Base-by-base conservation (phyloP, 2,888 invertebrate genomes). In the Sesia bembeciformis region DNA sequence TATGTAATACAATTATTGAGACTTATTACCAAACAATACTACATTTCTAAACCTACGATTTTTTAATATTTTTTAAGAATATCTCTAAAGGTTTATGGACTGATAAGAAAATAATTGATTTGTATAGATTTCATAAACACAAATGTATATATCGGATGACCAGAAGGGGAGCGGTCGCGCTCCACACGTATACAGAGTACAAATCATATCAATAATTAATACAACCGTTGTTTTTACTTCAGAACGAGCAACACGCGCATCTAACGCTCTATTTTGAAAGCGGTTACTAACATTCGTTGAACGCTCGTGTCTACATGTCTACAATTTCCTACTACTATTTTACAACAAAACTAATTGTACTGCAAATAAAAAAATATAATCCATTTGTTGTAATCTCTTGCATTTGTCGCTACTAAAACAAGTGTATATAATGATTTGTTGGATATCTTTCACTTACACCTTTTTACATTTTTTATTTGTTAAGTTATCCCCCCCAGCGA, bases 361-460 rank as follows among this genome's bases (percentile, higher is more conserved):
- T 79, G 76, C 78, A 76, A 74, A 84, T 83, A 84, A 84, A 86
- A 86, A 87, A 86, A 87, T 85, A 88, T 78, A 82, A 81, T 81
- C 80, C 75, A 72, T 81, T 39, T 85, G 84, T 85, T 87, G 86
- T 81, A 82, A 83, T 81, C 78, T 84, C 79, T 76, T 74, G 78
- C 82, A 76, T 80, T 81, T 70, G 74, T 80, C 72, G 74, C 78
- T 65, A 70, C 74, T 78, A 77, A 77, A 72, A 67, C 65, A 76
- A 68, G 72, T 75, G 72, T 76, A 23, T 23, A 23, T 23, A 69
- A 75, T 69, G 23, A 23, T 74, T 74, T 72, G 66, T 64, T 66
- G 63, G 74, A 75, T 81, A 74, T 78, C 66, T 68, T 78, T 80
- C 80, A 84, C 83, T 84, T 84, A 77, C 77, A 73, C 74, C 74